Evolutionary conservation across 2,113 vertebrate genomes (phyloP), one percentile per base, ranked within the genome.

Genomic region (Antechinus stuartii): DNA sequence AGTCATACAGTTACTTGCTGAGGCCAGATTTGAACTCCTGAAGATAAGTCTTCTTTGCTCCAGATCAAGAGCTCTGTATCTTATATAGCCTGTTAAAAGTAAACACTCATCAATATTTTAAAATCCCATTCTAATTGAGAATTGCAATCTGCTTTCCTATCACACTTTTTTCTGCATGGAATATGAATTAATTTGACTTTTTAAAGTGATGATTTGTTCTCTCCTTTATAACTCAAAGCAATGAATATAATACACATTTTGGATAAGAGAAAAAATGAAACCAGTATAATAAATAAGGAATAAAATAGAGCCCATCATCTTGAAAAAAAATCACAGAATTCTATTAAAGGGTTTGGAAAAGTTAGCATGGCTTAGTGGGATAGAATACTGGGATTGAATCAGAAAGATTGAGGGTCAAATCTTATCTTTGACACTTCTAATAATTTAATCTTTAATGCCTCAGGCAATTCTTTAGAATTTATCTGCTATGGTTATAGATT

Each of bases 141-240:
- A 61, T 27, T 61, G 57, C 30, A 61, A 35, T 30, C 27, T 61
- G 57, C 98, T 99, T 61, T 10, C 57, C 35, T 14, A 61, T 30
- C 57, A 61, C 57, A 61, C 57, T 35, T 61, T 61, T 61, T 61
- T 42, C 57, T 30, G 27, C 10, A 27, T 27, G 35, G 57, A 35
- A 61, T 35, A 8, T 56, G 57, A 61, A 61, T 61, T 30, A 61
- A 61, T 61, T 61, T 61, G 27, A 61, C 57, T 61, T 61, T 61
- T 61, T 30, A 35, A 61, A 61, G 57, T 61, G 56, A 2, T 61
- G 8, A 11, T 26, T 57, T 57, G 25, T 61, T 61, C 57, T 61
- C 27, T 61, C 27, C 27, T 61, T 61, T 11, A 57, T 27, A 6
- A 57, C 56, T 57, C 26, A 61, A 61, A 61, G 27, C 27, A 61